Evolutionary conservation across 2,797 vertebrate genomes (phyloP).

Genomic region (Pristis pectinata): DNA sequence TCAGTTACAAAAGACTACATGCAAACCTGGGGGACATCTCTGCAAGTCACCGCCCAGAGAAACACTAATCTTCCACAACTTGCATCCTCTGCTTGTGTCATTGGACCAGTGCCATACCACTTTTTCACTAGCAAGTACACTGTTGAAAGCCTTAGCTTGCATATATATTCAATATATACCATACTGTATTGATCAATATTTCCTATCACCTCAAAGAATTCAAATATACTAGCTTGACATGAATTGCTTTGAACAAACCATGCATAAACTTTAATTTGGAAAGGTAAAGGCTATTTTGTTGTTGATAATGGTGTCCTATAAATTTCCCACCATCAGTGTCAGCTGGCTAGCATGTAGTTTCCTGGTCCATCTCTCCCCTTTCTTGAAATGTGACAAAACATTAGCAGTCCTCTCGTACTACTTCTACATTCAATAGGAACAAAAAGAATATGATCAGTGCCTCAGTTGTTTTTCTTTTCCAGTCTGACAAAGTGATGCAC

Average conservation of each 20-base stretch:
- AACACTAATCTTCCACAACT: neutral
- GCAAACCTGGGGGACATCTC: neutral
- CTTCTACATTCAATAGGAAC: neutral
- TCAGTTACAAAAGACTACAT: no score
- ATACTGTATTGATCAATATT: neutral
- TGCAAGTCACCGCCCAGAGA: neutral
- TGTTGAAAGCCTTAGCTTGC: neutral
- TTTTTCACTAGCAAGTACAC: neutral
- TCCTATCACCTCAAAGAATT: neutral
- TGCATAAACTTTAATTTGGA: no score
- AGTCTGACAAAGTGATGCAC: neutral
- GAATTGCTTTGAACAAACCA: no score
- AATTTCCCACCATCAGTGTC: no score
- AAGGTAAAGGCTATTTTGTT: no score
- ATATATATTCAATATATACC: neutral
- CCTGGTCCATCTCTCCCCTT: no score
- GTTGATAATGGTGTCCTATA: no score
- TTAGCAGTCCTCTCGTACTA: no score
- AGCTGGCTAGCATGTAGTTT: no score
- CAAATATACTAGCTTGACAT: no score
- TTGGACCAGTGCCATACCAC: neutral
- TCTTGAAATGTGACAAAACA: no score
- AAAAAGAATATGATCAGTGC: neutral
- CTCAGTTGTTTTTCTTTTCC: neutral
- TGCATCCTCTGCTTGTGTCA: neutral